Percentiles rank a stretch among this genome's conserved stretches.
phyloP scores from a whole-genome alignment of 2,797 vertebrate species.

The Hippopotamyrus pictus region DNA sequence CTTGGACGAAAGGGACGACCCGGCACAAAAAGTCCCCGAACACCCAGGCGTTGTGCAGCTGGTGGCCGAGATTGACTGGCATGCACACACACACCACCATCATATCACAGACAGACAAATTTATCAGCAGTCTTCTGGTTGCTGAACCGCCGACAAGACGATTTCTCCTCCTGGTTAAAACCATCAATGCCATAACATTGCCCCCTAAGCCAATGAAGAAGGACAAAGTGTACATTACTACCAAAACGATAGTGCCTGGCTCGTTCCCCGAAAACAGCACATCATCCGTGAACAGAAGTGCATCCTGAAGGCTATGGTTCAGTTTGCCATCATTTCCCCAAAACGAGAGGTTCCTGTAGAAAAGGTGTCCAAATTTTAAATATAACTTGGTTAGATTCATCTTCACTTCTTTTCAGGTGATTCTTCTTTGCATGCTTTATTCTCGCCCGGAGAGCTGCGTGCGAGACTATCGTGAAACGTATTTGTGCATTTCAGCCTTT shows the following conservation, averaged over 20 bases:
- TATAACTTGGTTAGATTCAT: constrained; percentile 48
- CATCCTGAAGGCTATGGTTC: constrained; percentile 39
- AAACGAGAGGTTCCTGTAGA: constrained; percentile 45
- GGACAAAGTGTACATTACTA: constrained; percentile 52
- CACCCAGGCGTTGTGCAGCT: constrained; percentile 57
- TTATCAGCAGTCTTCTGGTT: constrained; percentile 52
- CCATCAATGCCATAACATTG: constrained; percentile 53
- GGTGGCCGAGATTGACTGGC: constrained; percentile 55
- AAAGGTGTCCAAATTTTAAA: constrained; percentile 39
- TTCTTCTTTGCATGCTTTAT: not conserved
- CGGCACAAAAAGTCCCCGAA: constrained; percentile 57
- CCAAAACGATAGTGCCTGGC: constrained; percentile 51
- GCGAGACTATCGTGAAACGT: not conserved
- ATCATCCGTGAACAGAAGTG: constrained; percentile 41
- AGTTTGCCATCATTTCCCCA: constrained; percentile 27
- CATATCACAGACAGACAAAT: constrained; percentile 59
- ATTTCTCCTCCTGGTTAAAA: constrained; percentile 45
- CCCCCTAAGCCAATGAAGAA: constrained; percentile 51
- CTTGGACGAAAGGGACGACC: constrained; percentile 57
- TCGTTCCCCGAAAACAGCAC: constrained; percentile 53
- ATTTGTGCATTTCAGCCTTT: not conserved
- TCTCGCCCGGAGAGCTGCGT: not conserved
- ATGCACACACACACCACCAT: constrained; percentile 61
- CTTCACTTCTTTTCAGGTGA: constrained; percentile 18
- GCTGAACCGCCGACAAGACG: constrained; percentile 44